Evolutionary conservation across 2,888 invertebrate genomes (phyloP).

Genomic region (Drosophila vallismaia): DNA sequence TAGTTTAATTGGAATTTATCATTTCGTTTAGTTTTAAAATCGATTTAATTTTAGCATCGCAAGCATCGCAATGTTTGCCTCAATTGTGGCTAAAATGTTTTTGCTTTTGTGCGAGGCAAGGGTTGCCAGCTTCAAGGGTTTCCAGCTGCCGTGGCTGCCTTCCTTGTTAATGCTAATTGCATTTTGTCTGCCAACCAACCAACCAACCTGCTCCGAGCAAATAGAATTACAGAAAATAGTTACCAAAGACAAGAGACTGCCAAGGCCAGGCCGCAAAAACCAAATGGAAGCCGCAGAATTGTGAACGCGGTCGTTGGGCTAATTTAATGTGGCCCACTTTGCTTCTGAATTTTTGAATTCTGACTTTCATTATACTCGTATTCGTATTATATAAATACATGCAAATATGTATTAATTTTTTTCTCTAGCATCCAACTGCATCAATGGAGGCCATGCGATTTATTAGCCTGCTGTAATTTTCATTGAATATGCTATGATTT

Average conservation of each 20-base stretch:
- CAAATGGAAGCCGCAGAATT: conserved; percentile 32
- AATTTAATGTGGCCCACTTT: conserved; percentile 38
- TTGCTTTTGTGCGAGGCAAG: conserved; percentile 7
- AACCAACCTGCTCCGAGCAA: conserved; percentile 35
- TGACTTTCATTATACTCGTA: neutral
- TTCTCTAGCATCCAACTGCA: neutral
- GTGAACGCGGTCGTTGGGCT: conserved; percentile 19
- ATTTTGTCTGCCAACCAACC: conserved; percentile 47
- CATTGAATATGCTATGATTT: conserved; percentile 49
- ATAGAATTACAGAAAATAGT: conserved; percentile 49
- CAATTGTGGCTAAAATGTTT: conserved; percentile 42
- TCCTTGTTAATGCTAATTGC: conserved; percentile 63
- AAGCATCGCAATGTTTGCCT: conserved; percentile 48
- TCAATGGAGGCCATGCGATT: conserved; percentile 45
- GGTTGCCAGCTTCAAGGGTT: conserved; percentile 30
- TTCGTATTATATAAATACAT: conserved; percentile 10
- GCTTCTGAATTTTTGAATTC: conserved; percentile 11
- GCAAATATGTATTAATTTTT: neutral
- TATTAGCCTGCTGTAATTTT: conserved; percentile 55
- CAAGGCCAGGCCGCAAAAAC: conserved; percentile 38
- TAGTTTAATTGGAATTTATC: conserved; percentile 55
- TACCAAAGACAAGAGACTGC: conserved; percentile 33
- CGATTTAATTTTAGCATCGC: conserved; percentile 37
- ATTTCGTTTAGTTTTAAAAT: conserved; percentile 29
- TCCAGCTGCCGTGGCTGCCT: conserved; percentile 14